Conservation (phyloP, 2,113 vertebrate genomes). For the Solea senegalensis region DNA sequence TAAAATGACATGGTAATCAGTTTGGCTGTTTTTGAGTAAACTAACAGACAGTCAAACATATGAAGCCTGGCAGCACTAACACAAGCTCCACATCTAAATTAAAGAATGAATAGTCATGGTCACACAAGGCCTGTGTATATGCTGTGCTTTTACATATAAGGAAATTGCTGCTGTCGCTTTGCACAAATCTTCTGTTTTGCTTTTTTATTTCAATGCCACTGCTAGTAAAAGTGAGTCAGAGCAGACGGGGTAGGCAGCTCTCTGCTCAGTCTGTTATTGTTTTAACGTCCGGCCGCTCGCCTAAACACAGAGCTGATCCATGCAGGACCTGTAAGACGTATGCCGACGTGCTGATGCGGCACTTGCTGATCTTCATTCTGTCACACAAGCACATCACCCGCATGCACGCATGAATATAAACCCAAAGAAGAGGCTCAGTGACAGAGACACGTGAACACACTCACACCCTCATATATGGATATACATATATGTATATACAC, state of each 20-base stretch:
- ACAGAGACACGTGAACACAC: neutral
- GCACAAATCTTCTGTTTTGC: conserved; percentile 39
- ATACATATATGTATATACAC: neutral
- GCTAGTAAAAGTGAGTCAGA: conserved; percentile 51
- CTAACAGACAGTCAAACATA: neutral
- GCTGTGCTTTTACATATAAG: neutral
- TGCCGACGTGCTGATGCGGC: conserved; percentile 57
- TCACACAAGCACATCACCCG: conserved; percentile 16
- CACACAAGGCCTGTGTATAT: neutral
- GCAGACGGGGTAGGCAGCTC: conserved; percentile 54
- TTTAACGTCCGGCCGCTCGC: conserved; percentile 22
- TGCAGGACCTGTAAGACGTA: conserved; percentile 32
- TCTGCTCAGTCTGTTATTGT: conserved; percentile 54
- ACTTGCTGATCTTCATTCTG: conserved; percentile 30
- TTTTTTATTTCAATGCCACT: conserved; percentile 37
- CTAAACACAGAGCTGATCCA: conserved; percentile 41
- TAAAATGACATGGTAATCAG: too few species aligned
- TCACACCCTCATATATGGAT: conserved; percentile 3
- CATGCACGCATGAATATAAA: conserved; percentile 24
- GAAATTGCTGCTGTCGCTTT: conserved; percentile 33
- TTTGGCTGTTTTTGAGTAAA: too few species aligned
- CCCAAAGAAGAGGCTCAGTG: neutral
- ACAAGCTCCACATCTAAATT: neutral
- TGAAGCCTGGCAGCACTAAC: neutral
- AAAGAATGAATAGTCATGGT: neutral